Conservation (phyloP, 23 tunicate genomes). For the Halocynthia aurantium region DNA sequence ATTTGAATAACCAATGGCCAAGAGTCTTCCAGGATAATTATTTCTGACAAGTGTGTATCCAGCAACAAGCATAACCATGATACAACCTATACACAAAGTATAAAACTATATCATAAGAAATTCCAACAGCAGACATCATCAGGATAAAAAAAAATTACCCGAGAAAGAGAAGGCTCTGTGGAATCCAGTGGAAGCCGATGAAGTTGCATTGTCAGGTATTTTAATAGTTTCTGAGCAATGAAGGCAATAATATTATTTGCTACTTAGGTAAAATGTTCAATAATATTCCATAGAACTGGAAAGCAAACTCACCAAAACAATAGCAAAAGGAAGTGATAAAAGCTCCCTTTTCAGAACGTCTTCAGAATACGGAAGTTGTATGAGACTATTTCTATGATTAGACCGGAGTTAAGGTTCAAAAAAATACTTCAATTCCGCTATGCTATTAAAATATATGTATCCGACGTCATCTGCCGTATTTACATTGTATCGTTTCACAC, state of each 20-base stretch:
- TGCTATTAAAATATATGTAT: too few species aligned
- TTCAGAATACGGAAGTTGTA: slow-evolving; percentile 10
- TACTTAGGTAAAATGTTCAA: background rate
- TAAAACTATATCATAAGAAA: too few species aligned
- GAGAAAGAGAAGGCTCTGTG: too few species aligned
- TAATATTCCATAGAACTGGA: background rate
- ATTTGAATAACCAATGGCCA: slow-evolving; percentile 16
- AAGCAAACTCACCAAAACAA: slow-evolving; percentile 8
- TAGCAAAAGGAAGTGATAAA: slow-evolving; percentile 1
- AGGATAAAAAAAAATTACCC: too few species aligned
- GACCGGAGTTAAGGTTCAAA: slow-evolving; percentile 2
- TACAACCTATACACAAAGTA: slow-evolving; percentile 10
- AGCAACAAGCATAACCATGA: slow-evolving; percentile 5
- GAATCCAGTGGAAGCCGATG: too few species aligned
- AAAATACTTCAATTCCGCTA: background rate
- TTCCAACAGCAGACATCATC: too few species aligned
- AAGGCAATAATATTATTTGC: too few species aligned
- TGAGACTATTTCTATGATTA: background rate
- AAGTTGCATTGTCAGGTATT: too few species aligned
- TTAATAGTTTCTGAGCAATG: too few species aligned
- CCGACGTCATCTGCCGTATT: too few species aligned
- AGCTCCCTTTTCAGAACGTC: slow-evolving; percentile 1
- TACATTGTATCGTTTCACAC: too few species aligned
- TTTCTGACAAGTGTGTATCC: slow-evolving; percentile 21
- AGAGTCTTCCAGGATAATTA: slow-evolving; percentile 20